phyloP scores from a whole-genome alignment of 2,888 invertebrate genomes.

The Mythimna loreyi region DNA sequence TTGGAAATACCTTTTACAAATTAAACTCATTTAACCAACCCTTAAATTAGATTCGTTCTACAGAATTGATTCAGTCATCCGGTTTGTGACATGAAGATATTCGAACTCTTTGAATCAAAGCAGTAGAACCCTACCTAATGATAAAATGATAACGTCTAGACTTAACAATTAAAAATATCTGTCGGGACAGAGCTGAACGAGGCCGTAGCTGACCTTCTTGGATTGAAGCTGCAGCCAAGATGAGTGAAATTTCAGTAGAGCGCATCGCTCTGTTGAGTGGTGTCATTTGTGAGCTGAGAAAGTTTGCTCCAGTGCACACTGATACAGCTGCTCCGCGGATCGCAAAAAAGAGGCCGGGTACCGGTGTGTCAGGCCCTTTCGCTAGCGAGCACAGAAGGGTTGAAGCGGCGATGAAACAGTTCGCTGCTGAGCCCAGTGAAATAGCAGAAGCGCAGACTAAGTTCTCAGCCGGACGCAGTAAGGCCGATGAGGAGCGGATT shows the following conservation, averaged over 20 bases:
- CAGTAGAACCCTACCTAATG: slow-evolving; percentile 15
- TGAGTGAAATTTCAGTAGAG: not conserved
- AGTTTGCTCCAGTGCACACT: not conserved
- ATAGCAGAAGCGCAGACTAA: slow-evolving; percentile 16
- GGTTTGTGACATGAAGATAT: not conserved
- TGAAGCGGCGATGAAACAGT: slow-evolving; percentile 12
- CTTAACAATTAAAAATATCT: slow-evolving; percentile 10
- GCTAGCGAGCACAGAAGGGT: not conserved
- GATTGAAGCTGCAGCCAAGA: slow-evolving; percentile 9
- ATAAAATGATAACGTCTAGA: slow-evolving; percentile 6
- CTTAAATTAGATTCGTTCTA: slow-evolving; percentile 9
- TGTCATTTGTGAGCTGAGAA: not conserved
- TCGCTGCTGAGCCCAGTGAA: slow-evolving; percentile 26
- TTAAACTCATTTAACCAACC: slow-evolving; percentile 9
- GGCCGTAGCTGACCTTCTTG: slow-evolving; percentile 28
- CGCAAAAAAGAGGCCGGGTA: slow-evolving; percentile 5
- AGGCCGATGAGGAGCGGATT: slow-evolving; percentile 4
- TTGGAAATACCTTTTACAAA: not conserved
- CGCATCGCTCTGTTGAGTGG: slow-evolving; percentile 4
- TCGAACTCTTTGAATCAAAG: slow-evolving; percentile 20
- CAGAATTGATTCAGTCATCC: slow-evolving; percentile 21
- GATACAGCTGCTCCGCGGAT: slow-evolving; percentile 6
- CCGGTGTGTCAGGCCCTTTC: slow-evolving; percentile 1
- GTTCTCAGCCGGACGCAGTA: slow-evolving; percentile 23
- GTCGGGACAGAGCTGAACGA: slow-evolving; percentile 1